phyloP scores from a whole-genome alignment of 2,797 vertebrate genomes.

The Furcifer pardalis region DNA sequence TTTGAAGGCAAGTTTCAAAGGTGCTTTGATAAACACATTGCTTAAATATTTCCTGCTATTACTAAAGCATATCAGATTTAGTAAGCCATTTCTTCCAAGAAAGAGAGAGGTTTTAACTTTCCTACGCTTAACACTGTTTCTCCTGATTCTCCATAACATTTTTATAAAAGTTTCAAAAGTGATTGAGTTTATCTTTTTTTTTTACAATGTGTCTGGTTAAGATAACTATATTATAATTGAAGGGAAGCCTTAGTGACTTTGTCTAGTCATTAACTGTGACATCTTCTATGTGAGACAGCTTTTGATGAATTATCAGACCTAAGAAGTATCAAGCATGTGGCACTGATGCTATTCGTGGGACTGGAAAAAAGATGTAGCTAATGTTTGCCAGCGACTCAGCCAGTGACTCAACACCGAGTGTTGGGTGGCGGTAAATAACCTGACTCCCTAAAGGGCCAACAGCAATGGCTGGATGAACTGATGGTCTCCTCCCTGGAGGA shows the following conservation, averaged over 20 bases:
- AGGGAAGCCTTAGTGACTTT: not conserved
- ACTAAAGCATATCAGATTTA: slow-evolving; percentile 44
- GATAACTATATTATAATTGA: slow-evolving; percentile 46
- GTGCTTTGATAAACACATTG: slow-evolving; percentile 64
- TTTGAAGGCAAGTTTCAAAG: slow-evolving; percentile 63
- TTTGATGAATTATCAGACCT: not conserved
- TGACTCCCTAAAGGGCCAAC: too few relatives aligned
- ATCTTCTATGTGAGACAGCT: not conserved
- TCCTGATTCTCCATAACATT: not conserved
- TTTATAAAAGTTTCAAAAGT: slow-evolving; percentile 43
- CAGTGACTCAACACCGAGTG: too few relatives aligned
- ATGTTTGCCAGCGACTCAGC: too few relatives aligned
- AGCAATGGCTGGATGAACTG: too few relatives aligned
- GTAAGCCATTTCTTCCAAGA: slow-evolving; percentile 43
- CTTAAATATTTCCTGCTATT: slow-evolving; percentile 59
- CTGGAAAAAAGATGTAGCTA: too few relatives aligned
- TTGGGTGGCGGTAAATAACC: too few relatives aligned
- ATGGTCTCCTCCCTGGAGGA: too few relatives aligned
- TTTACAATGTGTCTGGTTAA: slow-evolving; percentile 56
- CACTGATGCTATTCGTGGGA: too few relatives aligned
- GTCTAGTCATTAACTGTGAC: not conserved
- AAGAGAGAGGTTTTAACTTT: slow-evolving; percentile 46
- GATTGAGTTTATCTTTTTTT: slow-evolving; percentile 48
- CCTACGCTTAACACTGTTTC: slow-evolving; percentile 2
- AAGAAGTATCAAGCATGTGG: too few relatives aligned